phyloP scores from a whole-genome alignment of 2,113 vertebrate genomes.

The Polypterus bichir region DNA sequence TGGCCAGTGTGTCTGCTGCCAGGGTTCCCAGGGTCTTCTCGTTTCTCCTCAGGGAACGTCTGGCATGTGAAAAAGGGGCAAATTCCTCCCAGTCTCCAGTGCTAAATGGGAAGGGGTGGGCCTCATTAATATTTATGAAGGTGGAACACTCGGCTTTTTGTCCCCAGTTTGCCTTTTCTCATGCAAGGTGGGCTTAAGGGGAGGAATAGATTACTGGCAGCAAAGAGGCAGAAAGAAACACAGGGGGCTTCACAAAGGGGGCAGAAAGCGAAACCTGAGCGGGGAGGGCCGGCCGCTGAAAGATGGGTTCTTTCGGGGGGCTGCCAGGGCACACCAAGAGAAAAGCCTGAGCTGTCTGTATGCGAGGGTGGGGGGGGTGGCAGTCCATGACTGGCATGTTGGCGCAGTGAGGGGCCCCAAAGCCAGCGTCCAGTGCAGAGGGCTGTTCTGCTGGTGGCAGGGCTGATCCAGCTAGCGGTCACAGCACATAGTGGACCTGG shows the following conservation, averaged over 20 bases:
- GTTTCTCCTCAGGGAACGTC: constrained; percentile 31
- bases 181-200: constrained; percentile 52
- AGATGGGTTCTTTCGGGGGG: too few species aligned
- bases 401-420: too few species aligned
- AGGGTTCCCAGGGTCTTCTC: constrained; percentile 48
- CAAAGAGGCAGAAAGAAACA: constrained; percentile 24
- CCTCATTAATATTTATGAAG: constrained; percentile 68
- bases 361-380: too few species aligned
- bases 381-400: too few species aligned
- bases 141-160: constrained; percentile 54
- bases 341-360: constrained; percentile 13
- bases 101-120: constrained; percentile 52
- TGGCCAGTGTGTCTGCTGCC: constrained; percentile 32
- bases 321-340: too few species aligned
- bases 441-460: too few species aligned
- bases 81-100: constrained; percentile 42
- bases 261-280: not conserved
- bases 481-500: too few species aligned
- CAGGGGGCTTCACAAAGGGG: not conserved
- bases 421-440: too few species aligned
- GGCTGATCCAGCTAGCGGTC: too few species aligned
- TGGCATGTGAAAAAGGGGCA: constrained; percentile 24
- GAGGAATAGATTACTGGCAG: constrained; percentile 52
- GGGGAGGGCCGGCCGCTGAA: too few species aligned
- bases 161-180: constrained; percentile 43